These are phyloP conservation scores for Psilanteris sp. DNA, from an alignment of 1,140 invertebrate species.

Conservation along the genomic window DNA sequence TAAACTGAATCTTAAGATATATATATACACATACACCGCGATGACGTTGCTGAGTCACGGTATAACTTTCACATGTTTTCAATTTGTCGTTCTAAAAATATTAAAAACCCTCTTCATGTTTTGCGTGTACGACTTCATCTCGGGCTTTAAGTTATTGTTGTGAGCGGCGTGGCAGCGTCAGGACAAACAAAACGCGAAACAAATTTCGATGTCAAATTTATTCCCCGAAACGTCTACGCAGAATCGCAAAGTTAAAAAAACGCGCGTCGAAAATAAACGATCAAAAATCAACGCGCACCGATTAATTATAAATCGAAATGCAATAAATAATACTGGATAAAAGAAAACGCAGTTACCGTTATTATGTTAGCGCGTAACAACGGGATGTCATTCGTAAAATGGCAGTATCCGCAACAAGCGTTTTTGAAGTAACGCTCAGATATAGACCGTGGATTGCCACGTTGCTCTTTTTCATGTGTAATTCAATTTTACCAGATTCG, in stretches of 20 bases:
- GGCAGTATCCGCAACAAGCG: constrained; percentile 57
- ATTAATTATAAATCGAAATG: constrained; percentile 20
- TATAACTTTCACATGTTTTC: constrained; percentile 42
- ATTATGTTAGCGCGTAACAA: constrained; percentile 48
- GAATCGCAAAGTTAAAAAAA: too few relatives aligned
- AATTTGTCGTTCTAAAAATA: constrained; percentile 54
- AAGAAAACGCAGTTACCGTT: constrained; percentile 50
- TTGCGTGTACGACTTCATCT: constrained; percentile 15
- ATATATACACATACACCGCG: neutral
- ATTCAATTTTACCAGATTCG: constrained; percentile 64
- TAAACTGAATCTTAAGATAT: constrained; percentile 26
- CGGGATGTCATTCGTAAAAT: constrained; percentile 58
- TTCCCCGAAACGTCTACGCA: too few relatives aligned
- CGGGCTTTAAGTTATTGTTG: neutral
- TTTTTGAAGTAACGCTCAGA: constrained; percentile 39
- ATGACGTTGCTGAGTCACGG: constrained; percentile 8
- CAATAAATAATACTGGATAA: constrained; percentile 4
- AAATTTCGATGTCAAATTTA: neutral
- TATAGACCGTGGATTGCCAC: constrained; percentile 27
- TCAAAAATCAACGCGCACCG: too few relatives aligned
- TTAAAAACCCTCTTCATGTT: constrained; percentile 20
- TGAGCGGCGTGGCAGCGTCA: neutral
- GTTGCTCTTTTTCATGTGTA: constrained; percentile 53
- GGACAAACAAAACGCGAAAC: constrained; percentile 16
- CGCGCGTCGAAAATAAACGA: too few relatives aligned